Conservation (phyloP, 2,113 vertebrate genomes). For the Circaetus gallicus region DNA sequence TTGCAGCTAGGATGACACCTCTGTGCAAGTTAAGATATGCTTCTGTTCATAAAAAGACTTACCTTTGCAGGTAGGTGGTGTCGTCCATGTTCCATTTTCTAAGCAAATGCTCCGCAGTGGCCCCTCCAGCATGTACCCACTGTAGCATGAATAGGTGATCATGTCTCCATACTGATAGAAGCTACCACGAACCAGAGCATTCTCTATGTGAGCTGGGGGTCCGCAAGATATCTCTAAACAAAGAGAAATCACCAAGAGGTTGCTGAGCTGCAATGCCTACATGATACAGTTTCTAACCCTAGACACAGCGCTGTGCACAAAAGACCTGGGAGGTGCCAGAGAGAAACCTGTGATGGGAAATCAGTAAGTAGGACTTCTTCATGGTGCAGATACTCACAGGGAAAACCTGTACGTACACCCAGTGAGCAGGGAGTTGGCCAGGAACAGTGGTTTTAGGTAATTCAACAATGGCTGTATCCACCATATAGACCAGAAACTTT, state of each 20-base stretch:
- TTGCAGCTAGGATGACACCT: not conserved
- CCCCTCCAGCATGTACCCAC: constrained; percentile 91
- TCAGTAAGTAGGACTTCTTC: not conserved
- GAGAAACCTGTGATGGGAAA: not conserved
- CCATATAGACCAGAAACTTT: not conserved
- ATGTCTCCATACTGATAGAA: constrained; percentile 92
- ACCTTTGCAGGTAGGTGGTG: constrained; percentile 91
- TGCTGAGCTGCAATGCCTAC: not conserved
- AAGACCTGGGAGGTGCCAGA: not conserved
- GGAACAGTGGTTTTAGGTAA: not conserved
- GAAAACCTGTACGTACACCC: not conserved
- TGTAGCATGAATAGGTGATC: constrained; percentile 91
- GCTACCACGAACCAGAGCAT: constrained; percentile 86
- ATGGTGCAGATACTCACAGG: not conserved
- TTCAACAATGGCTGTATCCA: not conserved
- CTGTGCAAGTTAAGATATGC: not conserved
- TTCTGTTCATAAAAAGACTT: not conserved
- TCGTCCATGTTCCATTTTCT: constrained; percentile 93
- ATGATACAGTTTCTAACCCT: not conserved
- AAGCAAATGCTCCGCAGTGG: constrained; percentile 87
- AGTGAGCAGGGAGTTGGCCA: not conserved
- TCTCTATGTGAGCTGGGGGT: constrained; percentile 82
- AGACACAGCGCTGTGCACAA: accelerated
- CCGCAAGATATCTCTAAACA: constrained; percentile 91
- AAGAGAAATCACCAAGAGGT: not conserved